Conservation (phyloP, 1,140 invertebrate genomes). For the Sitodiplosis mosellana region DNA sequence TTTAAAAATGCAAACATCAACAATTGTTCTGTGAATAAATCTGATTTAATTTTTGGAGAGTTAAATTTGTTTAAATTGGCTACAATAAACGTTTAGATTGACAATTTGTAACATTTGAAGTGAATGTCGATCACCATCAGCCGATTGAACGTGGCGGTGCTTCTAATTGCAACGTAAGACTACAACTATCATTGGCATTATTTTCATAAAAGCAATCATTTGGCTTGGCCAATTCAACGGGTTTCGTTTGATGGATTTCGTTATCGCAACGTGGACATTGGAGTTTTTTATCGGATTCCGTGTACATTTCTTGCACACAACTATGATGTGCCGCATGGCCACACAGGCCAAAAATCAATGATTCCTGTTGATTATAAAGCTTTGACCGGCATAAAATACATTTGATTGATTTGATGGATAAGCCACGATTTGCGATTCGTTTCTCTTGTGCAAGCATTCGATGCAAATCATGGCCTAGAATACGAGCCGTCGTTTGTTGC, state of each 20-base stretch:
- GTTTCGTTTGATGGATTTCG: neutral
- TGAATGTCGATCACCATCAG: too few relatives aligned
- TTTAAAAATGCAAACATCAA: too few relatives aligned
- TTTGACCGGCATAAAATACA: constrained; percentile 19
- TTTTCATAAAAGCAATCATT: constrained; percentile 3
- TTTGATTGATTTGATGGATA: constrained; percentile 18
- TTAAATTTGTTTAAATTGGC: too few relatives aligned
- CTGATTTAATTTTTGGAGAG: too few relatives aligned
- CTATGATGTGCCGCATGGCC: constrained; percentile 18
- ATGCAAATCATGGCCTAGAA: constrained; percentile 25
- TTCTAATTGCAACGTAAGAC: constrained; percentile 15
- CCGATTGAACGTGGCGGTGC: constrained; percentile 12
- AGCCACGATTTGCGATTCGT: constrained; percentile 12
- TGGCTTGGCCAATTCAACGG: constrained; percentile 11
- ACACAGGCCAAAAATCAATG: constrained; percentile 16
- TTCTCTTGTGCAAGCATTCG: constrained; percentile 11
- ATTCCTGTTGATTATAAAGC: constrained; percentile 14
- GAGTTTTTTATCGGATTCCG: neutral
- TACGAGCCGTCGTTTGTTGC: constrained; percentile 17
- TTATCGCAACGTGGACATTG: constrained; percentile 14
- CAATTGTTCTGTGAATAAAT: too few relatives aligned
- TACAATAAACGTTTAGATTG: too few relatives aligned
- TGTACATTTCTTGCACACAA: constrained; percentile 6
- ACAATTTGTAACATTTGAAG: too few relatives aligned
- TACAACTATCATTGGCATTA: neutral